phyloP scores from a whole-genome alignment of 2,888 invertebrate genomes.

The Andrena dorsata region DNA sequence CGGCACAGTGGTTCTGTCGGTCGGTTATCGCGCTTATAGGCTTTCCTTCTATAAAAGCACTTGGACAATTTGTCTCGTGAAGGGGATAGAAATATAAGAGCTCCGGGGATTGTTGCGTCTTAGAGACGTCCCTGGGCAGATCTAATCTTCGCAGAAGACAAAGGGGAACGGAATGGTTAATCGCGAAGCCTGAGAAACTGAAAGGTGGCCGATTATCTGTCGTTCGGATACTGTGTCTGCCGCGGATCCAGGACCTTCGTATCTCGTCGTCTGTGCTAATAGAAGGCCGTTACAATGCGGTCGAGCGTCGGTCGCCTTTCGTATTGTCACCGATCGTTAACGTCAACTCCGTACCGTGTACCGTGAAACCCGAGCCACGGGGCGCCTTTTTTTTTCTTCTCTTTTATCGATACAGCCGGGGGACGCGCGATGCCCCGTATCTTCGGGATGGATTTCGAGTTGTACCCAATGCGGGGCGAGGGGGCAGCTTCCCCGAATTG shows the following conservation, averaged over 20 bases:
- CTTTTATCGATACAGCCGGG: constrained; percentile 47
- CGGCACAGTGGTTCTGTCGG: background rate
- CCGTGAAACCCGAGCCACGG: constrained; percentile 59
- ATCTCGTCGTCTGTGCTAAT: constrained; percentile 63
- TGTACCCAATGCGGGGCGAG: constrained; percentile 10
- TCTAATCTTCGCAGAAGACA: background rate
- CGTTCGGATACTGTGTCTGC: constrained; percentile 49
- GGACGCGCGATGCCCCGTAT: constrained; percentile 38
- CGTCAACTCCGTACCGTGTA: constrained; percentile 53
- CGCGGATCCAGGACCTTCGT: constrained; percentile 36
- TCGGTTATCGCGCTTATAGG: background rate
- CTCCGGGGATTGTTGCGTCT: background rate
- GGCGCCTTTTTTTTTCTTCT: constrained; percentile 24
- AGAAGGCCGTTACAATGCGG: constrained; percentile 62
- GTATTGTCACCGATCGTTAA: constrained; percentile 65
- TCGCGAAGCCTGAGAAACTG: constrained; percentile 24
- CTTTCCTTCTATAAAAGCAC: constrained; percentile 12
- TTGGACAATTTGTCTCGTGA: background rate
- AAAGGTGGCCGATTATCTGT: constrained; percentile 51
- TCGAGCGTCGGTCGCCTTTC: constrained; percentile 61
- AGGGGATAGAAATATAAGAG: background rate
- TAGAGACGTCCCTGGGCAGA: background rate
- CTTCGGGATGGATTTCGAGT: constrained; percentile 59
- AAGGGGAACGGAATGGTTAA: constrained; percentile 15
- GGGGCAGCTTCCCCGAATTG: constrained; percentile 47